Conservation (phyloP, 2,113 vertebrate genomes). For the Engystomops pustulosus region DNA sequence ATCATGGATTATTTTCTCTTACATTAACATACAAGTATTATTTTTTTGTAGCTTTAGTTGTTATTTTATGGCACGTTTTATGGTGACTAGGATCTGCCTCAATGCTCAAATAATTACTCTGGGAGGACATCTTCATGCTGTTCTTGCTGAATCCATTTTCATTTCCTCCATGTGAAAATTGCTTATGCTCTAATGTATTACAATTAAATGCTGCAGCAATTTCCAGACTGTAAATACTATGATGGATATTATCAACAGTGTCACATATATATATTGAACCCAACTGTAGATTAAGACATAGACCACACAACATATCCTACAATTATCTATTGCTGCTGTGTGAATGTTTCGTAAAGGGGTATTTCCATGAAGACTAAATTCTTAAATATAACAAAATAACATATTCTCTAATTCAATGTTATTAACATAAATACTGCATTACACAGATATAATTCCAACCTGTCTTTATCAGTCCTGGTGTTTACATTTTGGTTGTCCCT, state of each 20-base stretch:
- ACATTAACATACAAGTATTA: neutral
- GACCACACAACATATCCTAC: too few relatives aligned
- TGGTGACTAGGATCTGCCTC: neutral
- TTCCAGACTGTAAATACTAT: neutral
- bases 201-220: conserved; percentile 1
- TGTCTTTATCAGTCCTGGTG: too few relatives aligned
- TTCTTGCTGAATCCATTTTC: conserved; percentile 1
- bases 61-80: neutral
- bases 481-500: too few relatives aligned
- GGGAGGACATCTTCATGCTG: neutral
- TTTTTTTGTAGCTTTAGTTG: neutral
- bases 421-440: too few relatives aligned
- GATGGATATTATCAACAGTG: neutral
- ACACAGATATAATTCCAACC: too few relatives aligned
- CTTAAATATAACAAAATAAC: too few relatives aligned
- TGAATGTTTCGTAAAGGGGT: too few relatives aligned
- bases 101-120: neutral
- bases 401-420: too few relatives aligned
- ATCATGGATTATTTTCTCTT: neutral
- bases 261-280: neutral
- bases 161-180: neutral
- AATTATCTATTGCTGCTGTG: neutral
- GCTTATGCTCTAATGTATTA: neutral
- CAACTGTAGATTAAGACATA: too few relatives aligned
- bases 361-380: too few relatives aligned